Evolutionary conservation across 2,113 vertebrate species (phyloP).

Genomic region (Lagenorhynchus albirostris): DNA sequence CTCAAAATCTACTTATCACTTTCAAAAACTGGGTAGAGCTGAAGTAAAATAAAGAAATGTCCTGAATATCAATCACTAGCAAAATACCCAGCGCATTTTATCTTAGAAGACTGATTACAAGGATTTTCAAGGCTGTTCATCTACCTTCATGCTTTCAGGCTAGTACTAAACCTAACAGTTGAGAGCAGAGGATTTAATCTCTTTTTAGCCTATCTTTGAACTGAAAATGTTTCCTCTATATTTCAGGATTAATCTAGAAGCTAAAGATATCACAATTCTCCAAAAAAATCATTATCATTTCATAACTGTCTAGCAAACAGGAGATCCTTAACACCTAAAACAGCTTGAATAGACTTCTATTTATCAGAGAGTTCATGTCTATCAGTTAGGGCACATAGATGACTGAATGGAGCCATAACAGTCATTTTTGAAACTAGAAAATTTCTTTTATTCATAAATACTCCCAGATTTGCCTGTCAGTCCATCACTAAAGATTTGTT

Average conservation of each 20-base stretch:
- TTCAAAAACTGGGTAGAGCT: neutral
- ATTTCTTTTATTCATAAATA: constrained; percentile 52
- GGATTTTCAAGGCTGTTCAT: constrained; percentile 25
- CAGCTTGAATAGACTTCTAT: neutral
- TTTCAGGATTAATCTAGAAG: constrained; percentile 52
- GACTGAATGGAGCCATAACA: neutral
- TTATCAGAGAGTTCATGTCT: constrained; percentile 2
- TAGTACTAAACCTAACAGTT: constrained; percentile 11
- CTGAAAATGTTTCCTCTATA: constrained; percentile 48
- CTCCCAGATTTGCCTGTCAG: constrained; percentile 57
- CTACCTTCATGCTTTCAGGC: constrained; percentile 23
- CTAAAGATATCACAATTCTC: constrained; percentile 1
- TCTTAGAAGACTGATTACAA: neutral
- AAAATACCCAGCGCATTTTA: constrained; percentile 33
- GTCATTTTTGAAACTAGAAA: constrained; percentile 25
- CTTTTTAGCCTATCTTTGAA: constrained; percentile 57
- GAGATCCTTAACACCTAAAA: constrained; percentile 28
- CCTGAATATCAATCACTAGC: neutral
- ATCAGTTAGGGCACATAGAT: constrained; percentile 10
- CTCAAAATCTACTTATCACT: neutral
- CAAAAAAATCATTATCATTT: constrained; percentile 32
- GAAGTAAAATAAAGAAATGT: neutral
- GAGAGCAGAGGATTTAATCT: constrained; percentile 44
- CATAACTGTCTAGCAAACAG: neutral
- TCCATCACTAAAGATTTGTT: constrained; percentile 65